These are phyloP conservation scores for Temnopleurus reevesii DNA, from an alignment of 53 echinoderm and acorn worm species.

Conservation along the genomic window DNA sequence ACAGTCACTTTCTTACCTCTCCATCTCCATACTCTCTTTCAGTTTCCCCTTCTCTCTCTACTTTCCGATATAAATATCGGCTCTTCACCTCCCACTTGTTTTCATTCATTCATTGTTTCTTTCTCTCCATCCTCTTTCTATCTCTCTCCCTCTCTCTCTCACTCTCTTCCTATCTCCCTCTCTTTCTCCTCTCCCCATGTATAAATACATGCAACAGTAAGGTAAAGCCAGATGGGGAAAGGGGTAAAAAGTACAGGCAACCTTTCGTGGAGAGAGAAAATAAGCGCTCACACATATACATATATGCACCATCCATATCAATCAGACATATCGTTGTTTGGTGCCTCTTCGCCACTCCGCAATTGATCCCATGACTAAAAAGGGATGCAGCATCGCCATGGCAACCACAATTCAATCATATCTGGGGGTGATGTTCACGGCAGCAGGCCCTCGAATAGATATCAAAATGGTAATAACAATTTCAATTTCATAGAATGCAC, in stretches of 20 bases:
- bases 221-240: not conserved
- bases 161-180: too few species aligned
- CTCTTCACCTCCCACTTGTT: too few species aligned
- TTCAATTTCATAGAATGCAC: slow-evolving; percentile 8
- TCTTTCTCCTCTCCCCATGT: too few species aligned
- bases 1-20: too few species aligned
- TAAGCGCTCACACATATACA: not conserved
- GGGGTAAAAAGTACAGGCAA: slow-evolving; percentile 26
- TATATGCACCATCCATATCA: slow-evolving; percentile 13
- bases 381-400: slow-evolving; percentile 26
- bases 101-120: too few species aligned
- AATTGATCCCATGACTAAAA: slow-evolving; percentile 41
- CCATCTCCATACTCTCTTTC: too few species aligned
- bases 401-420: slow-evolving; percentile 44
- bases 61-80: too few species aligned
- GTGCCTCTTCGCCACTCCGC: slow-evolving; percentile 7
- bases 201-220: not conserved
- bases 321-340: not conserved
- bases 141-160: too few species aligned
- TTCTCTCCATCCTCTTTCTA: too few species aligned
- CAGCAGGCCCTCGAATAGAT: slow-evolving; percentile 14
- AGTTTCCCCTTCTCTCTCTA: too few species aligned
- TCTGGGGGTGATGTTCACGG: slow-evolving; percentile 5
- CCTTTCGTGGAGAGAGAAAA: not conserved
- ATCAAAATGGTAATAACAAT: slow-evolving; percentile 21